Evolutionary conservation across 2,888 invertebrate genomes (phyloP), one percentile per base, ranked within the genome.

Genomic region (Erannis defoliaria): DNA sequence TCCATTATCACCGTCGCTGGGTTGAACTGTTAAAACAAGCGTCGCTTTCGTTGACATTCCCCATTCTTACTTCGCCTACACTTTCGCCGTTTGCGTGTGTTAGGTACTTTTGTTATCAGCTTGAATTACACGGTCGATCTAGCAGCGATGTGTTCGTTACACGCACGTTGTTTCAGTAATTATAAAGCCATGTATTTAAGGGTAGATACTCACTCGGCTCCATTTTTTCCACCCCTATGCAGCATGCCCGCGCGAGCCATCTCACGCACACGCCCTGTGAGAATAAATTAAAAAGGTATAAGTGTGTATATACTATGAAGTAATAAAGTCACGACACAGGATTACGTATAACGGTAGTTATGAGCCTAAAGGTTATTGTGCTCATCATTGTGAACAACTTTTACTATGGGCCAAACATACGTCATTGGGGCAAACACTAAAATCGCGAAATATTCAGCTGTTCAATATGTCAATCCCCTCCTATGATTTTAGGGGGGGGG

Each of bases 241-340:
- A 95, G 94, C 94, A 96, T 96, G 85, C 95, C 96, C 94, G 95
- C 95, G 91, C 95, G 95, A 93, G 96, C 95, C 96, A 96, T 96
- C 94, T 94, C 94, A 94, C 94, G 93, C 93, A 90, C 87, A 87
- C 88, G 85, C 86, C 88, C 94, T 94, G 90, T 90, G 87, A 87
- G 81, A 81, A 63, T 55, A 46, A 57, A 40, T 37, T 57, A 42
- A 54, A 42, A 55, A 18, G 43, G 46, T 61, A 54, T 42, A 59
- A 53, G 29, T 31, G 43, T 18, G 18, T 46, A 31, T n/a, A n/a
- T n/a, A n/a, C n/a, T n/a, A n/a, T n/a, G n/a, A n/a, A n/a, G n/a
- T n/a, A n/a, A n/a, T n/a, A n/a, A n/a, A n/a, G n/a, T n/a, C n/a
- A n/a, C n/a, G n/a, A n/a, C n/a, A n/a, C n/a, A n/a, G n/a, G n/a